Base-by-base conservation (phyloP, 2,888 invertebrate species). In the Drosophila rellima region DNA sequence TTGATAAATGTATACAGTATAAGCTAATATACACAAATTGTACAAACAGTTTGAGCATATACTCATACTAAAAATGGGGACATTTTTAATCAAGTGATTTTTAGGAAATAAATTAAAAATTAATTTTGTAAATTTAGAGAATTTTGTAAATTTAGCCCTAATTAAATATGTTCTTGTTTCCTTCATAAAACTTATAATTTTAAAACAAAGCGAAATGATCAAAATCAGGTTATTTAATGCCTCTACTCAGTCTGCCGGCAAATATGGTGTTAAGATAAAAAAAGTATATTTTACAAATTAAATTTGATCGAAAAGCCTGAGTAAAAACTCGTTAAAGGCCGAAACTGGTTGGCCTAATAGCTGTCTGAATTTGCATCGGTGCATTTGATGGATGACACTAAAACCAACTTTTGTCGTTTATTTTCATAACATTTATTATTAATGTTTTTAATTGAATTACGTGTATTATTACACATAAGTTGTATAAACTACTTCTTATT, bases 311-410 rank as follows among this genome's bases (percentile, higher is more conserved):
- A 44, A 26, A 40, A 10, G 8, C 52, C 15, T 3, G 13, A 10
- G 10, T 8, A 8, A 35, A 75, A 82, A 65, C 77, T 44, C 39
- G 83, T 52, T 70, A 15, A 47, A 29, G 7, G 18, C 47, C 37
- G 31, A 63, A 84, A 79, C 86, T 69, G 48, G 80, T 74, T 69
- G 64, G 40, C 37, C 62, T 60, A 57, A 57, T 29, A 4, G 1
- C 59, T 39, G 29, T n/a, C 29, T 10, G 10, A 26, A 26, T 20
- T 48, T 44, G 8, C 20, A 29, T 52, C 20, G 11, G 2, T 33
- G 18, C 1, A 13, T 23, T n/a, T 18, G 8, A 17, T 2, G 13
- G 17, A 40, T 40, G 35, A 35, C 18, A 26, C 29, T 1, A 23
- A 47, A 40, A 37, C 13, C 17, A 29, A 40, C 13, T 26, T 17